phyloP scores from a whole-genome alignment of 2,113 vertebrate species.

The Vanacampus margaritifer region DNA sequence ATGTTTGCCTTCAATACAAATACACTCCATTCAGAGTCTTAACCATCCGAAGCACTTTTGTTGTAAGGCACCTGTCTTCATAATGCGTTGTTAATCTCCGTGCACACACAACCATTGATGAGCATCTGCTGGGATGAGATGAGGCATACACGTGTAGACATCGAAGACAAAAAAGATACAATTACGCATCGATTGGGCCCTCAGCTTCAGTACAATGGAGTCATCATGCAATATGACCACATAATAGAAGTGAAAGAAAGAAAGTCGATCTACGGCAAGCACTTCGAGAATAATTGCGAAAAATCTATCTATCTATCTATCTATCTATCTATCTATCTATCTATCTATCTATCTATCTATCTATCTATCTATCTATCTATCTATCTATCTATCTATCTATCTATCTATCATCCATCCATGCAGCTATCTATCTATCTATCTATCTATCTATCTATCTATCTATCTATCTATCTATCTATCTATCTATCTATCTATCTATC shows the following conservation, averaged over 20 bases:
- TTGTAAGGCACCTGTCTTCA: slow-evolving; percentile 19
- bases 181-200: not conserved
- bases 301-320: not conserved
- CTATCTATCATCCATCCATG: not conserved
- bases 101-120: not conserved
- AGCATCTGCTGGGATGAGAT: not conserved
- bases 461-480: too few species aligned
- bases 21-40: slow-evolving; percentile 26
- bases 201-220: not conserved
- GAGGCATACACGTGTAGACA: not conserved
- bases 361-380: too few species aligned
- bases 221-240: not conserved
- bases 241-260: slow-evolving; percentile 1
- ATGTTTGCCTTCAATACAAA: slow-evolving; percentile 33
- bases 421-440: too few species aligned
- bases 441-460: too few species aligned
- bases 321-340: too few species aligned
- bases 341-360: too few species aligned
- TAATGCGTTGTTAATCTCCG: not conserved
- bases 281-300: not conserved
- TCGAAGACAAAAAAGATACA: not conserved
- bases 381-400: not conserved
- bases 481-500: too few species aligned
- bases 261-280: not conserved
- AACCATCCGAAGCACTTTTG: slow-evolving; percentile 28